Percentiles rank a stretch among this genome's conserved stretches.
These are phyloP conservation scores for Lacanobia oleracea DNA, from an alignment of 2,888 invertebrate species.

Conservation along the genomic window DNA sequence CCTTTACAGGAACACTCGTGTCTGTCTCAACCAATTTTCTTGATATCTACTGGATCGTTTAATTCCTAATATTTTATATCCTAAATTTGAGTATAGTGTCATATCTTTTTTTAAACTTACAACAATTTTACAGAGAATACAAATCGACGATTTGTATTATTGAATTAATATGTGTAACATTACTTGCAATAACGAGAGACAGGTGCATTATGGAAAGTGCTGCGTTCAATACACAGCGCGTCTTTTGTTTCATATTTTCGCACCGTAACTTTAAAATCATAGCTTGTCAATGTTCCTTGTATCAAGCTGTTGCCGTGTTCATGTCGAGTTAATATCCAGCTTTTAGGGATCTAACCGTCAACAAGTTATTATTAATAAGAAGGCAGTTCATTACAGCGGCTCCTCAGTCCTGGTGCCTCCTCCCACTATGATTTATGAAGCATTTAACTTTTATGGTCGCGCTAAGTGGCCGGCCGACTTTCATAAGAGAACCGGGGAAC, in stretches of 20 bases:
- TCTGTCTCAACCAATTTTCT: no score
- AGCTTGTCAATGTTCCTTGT: constrained; percentile 73
- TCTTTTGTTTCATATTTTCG: constrained; percentile 14
- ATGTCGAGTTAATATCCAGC: constrained; percentile 62
- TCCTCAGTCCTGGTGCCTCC: constrained; percentile 71
- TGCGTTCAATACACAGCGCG: background rate
- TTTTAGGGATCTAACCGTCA: constrained; percentile 70
- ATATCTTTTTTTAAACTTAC: no score
- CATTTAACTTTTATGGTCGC: constrained; percentile 88
- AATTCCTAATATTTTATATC: no score
- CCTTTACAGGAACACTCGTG: no score
- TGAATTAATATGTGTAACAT: background rate
- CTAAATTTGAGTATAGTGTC: no score
- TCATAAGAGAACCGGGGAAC: constrained; percentile 80
- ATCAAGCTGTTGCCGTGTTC: constrained; percentile 62
- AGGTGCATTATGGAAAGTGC: background rate
- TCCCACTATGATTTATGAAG: constrained; percentile 85
- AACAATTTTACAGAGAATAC: background rate
- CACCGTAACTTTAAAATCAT: constrained; percentile 67
- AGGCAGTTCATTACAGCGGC: constrained; percentile 81
- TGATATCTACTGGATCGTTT: no score
- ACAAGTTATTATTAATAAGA: constrained; percentile 81
- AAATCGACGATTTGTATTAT: constrained; percentile 1
- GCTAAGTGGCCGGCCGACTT: constrained; percentile 85
- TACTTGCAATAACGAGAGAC: background rate